Percentiles rank a stretch among this genome's conserved stretches.
Evolutionary conservation across 2,797 vertebrate species (phyloP).

Genomic region (Sebastiscus albofasciatus): DNA sequence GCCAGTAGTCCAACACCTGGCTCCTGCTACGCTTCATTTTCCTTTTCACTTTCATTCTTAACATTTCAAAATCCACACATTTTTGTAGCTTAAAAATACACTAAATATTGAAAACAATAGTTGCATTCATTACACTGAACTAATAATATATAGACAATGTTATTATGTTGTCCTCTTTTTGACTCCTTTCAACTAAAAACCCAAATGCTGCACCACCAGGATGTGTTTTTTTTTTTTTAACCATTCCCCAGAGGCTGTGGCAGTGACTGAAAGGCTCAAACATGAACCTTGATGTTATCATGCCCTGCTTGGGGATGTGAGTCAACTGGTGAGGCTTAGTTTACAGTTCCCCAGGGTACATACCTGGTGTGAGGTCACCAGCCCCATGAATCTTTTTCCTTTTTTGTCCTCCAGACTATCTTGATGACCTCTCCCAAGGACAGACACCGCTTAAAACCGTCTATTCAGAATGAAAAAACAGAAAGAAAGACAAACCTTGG

Average conservation of each 20-base stretch:
- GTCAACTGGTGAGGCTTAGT: constrained; percentile 63
- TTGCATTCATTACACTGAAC: neutral
- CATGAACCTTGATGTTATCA: constrained; percentile 72
- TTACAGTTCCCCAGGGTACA: constrained; percentile 54
- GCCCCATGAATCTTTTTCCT: constrained; percentile 47
- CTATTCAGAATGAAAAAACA: constrained; percentile 5
- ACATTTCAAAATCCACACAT: neutral
- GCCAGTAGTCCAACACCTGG: neutral
- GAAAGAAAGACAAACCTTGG: constrained; percentile 1
- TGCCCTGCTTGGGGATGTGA: constrained; percentile 47
- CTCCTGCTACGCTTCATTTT: neutral
- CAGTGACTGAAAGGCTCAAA: constrained; percentile 59
- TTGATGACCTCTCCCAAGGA: constrained; percentile 72
- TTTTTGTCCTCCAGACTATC: constrained; percentile 51
- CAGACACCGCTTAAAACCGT: neutral
- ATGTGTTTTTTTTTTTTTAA: constrained; percentile 30
- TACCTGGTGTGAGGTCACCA: constrained; percentile 60
- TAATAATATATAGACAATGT: neutral
- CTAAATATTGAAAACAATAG: neutral
- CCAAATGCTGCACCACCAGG: constrained; percentile 10
- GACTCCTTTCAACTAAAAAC: constrained; percentile 9
- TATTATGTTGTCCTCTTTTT: neutral
- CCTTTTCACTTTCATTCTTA: neutral
- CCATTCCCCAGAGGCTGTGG: constrained; percentile 33
- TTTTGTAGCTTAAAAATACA: neutral